Evolutionary conservation across 1,140 invertebrate genomes (phyloP).

Genomic region (Anastrepha obliqua): DNA sequence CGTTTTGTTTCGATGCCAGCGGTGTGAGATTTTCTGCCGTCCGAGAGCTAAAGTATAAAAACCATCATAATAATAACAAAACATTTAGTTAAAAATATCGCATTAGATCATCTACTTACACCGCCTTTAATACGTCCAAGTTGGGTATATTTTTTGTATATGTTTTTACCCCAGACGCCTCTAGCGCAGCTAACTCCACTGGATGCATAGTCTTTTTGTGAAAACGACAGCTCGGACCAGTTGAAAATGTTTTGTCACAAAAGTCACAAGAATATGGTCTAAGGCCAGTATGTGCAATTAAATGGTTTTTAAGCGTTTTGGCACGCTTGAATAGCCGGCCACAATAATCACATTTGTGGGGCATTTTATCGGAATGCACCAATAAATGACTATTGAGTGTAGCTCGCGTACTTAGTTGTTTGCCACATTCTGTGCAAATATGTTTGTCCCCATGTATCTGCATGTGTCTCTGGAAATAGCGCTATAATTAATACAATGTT

Average conservation of each 20-base stretch:
- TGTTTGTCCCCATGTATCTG: conserved; percentile 68
- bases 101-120: conserved; percentile 51
- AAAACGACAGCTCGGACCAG: conserved; percentile 75
- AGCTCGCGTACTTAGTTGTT: conserved; percentile 69
- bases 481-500: neutral
- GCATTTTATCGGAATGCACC: conserved; percentile 68
- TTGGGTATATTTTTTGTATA: conserved; percentile 72
- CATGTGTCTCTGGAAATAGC: conserved; percentile 56
- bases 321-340: conserved; percentile 69
- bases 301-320: conserved; percentile 74
- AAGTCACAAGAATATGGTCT: conserved; percentile 75
- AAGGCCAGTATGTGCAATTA: conserved; percentile 74
- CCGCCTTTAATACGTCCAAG: conserved; percentile 67
- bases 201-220: conserved; percentile 76
- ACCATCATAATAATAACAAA: neutral
- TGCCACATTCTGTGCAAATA: conserved; percentile 69
- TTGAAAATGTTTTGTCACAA: conserved; percentile 75
- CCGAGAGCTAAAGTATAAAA: neutral
- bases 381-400: conserved; percentile 72
- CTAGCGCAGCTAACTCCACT: conserved; percentile 72
- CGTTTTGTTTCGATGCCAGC: conserved; percentile 34
- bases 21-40: conserved; percentile 22
- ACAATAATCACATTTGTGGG: conserved; percentile 72
- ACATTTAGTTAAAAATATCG: neutral
- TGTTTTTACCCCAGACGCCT: conserved; percentile 66